Base-by-base conservation (phyloP, 2,888 invertebrate genomes). In the Macrophya alboannulata region DNA sequence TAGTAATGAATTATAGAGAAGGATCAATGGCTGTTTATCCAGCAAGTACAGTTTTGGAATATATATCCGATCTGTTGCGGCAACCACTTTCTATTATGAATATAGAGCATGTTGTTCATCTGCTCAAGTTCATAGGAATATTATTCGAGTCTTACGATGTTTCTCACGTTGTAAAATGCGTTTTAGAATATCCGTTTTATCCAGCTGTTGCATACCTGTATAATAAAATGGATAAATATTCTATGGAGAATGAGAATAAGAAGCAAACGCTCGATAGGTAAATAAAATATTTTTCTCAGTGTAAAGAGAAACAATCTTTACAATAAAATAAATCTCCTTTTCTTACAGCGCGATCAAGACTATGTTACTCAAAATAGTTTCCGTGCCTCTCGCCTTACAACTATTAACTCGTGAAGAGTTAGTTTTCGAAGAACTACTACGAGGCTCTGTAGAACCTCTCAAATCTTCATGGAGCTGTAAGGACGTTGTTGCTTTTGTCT, bases 31-130 rank as follows among this genome's bases (percentile, higher is more conserved):
- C 88, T 2, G 89, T 89, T 76, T 92, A 89, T 85, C 92, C 93
- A 6, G 91, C 89, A 8, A 86, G 89, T 45, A 87, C 88, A 10
- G 86, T 92, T 55, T 84, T 93, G 51, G 85, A 87, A 8, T 90
- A 92, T 65, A 88, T 89, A 0, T 89, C 92, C 0, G 89, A 89
- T 85, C 87, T 92, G 37, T 85, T 93, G 45, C 89, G 89, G 55
- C 93, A 93, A 86, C 93, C 93, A 0, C 89, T 93, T 21, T 90
- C 92, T 4, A 91, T 93, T n/a, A 92, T 93, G 90, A 91, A 91
- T 77, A 85, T 91, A 15, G 91, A 92, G 83, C 91, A 91, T 79
- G 87, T 92, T 1, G 86, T 88, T 1, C 88, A 89, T 25, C 81
- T 92, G 17, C 91, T 92, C 48, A 88, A 86, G 55, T 89, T 93